A percentile compares a stretch with the other conserved stretches of the same genome.
These are phyloP conservation scores for Hypocryptadius cinnamomeus DNA, from an alignment of 2,113 vertebrate genomes.

Conservation along the genomic window DNA sequence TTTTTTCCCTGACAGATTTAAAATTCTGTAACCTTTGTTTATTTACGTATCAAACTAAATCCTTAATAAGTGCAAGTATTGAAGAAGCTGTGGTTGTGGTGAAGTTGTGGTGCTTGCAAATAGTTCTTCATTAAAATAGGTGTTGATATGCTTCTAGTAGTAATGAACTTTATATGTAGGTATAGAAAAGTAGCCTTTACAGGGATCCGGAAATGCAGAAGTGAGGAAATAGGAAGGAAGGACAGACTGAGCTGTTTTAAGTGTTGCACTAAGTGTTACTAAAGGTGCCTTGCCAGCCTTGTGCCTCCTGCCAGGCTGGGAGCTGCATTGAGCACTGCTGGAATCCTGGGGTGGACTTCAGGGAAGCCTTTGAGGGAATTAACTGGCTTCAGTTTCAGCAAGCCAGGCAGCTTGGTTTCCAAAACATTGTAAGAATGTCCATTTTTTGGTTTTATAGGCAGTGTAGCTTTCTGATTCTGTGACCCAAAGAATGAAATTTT, in stretches of 20 bases:
- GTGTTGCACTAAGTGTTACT: accelerated
- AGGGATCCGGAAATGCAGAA: not conserved
- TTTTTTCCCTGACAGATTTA: not conserved
- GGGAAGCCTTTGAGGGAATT: not conserved
- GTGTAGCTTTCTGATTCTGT: not conserved
- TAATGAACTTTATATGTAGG: accelerated
- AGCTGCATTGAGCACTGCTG: accelerated
- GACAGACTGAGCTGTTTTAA: not conserved
- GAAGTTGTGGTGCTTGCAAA: not conserved
- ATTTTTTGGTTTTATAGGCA: not conserved
- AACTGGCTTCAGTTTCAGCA: not conserved
- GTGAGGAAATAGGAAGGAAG: not conserved
- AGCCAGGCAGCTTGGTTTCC: not conserved
- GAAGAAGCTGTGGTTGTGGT: not conserved
- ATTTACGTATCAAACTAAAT: not conserved
- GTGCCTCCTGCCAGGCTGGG: not conserved
- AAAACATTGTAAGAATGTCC: not conserved
- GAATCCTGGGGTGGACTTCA: not conserved
- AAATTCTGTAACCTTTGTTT: not conserved
- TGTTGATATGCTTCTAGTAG: not conserved
- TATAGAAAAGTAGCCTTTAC: not conserved
- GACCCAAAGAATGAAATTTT: not conserved
- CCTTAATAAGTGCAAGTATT: not conserved
- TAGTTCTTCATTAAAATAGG: not conserved
- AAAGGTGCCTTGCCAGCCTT: not conserved